Base-by-base conservation (phyloP, 2,888 invertebrate genomes). In the Rhagium mordax region DNA sequence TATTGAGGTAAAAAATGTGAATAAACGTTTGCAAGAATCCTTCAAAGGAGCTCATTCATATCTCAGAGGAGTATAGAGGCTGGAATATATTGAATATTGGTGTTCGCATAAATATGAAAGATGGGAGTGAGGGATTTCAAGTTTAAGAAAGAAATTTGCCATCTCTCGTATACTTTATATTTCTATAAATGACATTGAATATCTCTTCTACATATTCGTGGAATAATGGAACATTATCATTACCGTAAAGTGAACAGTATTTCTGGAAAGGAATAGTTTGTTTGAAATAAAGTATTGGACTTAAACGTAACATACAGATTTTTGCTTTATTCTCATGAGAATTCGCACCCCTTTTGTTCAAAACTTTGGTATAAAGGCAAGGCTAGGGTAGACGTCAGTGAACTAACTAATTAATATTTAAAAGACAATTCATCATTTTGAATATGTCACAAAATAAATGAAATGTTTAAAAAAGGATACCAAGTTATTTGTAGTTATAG, bases 81-180 rank as follows among this genome's bases (percentile, higher is more conserved):
- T 18, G 60, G 66, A 49, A 67, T 72, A 72, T 72, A 72, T 72
- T 72, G 72, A 72, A 72, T 72, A 72, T 72, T 72, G 72, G 65
- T 71, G 65, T 71, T 65, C 71, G 64, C 65, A 65, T 66, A 65
- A 60, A 69, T 69, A 69, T 60, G 69, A 69, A 69, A 59, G 61
- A 69, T 60, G 69, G 51, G 29, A 51, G 69, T 69, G 16, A 29
- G 60, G 69, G 61, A 61, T 60, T 61, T 29, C 41, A 27, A 67
- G 57, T 67, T 57, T 41, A 55, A 67, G 57, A 67, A 67, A 67
- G 66, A 67, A 67, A 67, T 67, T 55, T 67, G 55, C 41, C 66
- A 57, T 67, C 53, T 41, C 57, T 47, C 66, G 13, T 41, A 67
- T 57, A 57, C 57, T 67, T 33, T 33, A 67, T 67, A 67, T 67